These are phyloP conservation scores for Tromatobia lineatoria DNA, from an alignment of 2,888 invertebrate genomes.

Conservation along the genomic window DNA sequence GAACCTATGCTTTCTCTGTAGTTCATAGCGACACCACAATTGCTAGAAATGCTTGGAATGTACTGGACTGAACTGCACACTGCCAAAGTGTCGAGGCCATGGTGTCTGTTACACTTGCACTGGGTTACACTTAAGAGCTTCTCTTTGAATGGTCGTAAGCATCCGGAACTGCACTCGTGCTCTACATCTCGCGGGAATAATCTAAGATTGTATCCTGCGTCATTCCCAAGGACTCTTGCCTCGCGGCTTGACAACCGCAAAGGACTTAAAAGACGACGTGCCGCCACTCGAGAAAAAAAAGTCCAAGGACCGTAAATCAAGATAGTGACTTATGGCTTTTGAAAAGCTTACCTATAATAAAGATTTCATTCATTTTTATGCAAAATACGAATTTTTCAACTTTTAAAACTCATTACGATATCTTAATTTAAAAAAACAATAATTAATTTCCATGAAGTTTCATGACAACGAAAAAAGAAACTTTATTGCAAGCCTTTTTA, in stretches of 20 bases:
- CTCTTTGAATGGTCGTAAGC: conserved; percentile 13
- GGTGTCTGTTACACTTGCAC: conserved; percentile 41
- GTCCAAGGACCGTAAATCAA: conserved; percentile 34
- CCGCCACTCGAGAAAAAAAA: conserved; percentile 58
- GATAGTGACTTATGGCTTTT: conserved; percentile 1
- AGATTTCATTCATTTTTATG: background rate
- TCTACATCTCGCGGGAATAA: conserved; percentile 38
- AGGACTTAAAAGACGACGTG: conserved; percentile 42
- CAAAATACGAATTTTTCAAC: no score
- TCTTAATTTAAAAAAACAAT: no score
- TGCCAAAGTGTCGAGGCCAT: conserved; percentile 10
- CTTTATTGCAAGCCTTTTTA: no score
- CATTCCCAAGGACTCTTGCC: conserved; percentile 32
- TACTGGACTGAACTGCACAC: background rate
- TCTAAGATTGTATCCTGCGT: conserved; percentile 36
- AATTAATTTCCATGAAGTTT: no score
- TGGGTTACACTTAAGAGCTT: conserved; percentile 19
- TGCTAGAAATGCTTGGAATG: background rate
- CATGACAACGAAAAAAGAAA: no score
- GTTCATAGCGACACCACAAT: background rate
- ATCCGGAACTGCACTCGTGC: conserved; percentile 43
- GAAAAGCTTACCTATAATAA: background rate
- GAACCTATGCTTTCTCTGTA: background rate
- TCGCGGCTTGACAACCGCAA: conserved; percentile 44
- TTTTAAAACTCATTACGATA: no score